Evolutionary conservation across 2,888 invertebrate genomes (phyloP).

Genomic region (Flabesymbios commensalis): DNA sequence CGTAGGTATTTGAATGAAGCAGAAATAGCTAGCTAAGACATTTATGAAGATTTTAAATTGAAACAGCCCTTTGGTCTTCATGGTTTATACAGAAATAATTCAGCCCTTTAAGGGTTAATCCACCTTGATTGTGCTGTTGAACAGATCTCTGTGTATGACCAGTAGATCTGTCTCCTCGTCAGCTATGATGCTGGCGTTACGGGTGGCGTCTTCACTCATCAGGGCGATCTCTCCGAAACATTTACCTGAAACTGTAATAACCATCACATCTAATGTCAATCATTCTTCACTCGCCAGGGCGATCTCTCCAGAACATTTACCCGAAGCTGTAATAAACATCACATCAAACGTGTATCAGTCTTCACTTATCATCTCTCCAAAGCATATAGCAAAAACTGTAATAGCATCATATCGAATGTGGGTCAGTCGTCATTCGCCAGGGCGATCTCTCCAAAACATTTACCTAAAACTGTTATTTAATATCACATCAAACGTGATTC

Average conservation of each 20-base stretch:
- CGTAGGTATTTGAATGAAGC: too few relatives aligned
- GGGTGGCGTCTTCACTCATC: slow-evolving; percentile 44
- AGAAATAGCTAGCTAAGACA: too few relatives aligned
- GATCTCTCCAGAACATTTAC: slow-evolving; percentile 56
- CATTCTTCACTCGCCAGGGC: slow-evolving; percentile 48
- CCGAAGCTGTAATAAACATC: slow-evolving; percentile 45
- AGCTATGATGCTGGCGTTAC: slow-evolving; percentile 55
- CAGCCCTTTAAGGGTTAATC: too few relatives aligned
- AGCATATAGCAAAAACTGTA: slow-evolving; percentile 52
- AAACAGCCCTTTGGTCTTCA: too few relatives aligned
- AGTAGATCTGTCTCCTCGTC: slow-evolving; percentile 51
- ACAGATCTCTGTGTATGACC: slow-evolving; percentile 48
- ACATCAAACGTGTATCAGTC: slow-evolving; percentile 24
- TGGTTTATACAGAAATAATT: too few relatives aligned
- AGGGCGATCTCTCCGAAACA: slow-evolving; percentile 58
- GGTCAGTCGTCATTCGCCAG: slow-evolving; percentile 43
- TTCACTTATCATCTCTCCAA: slow-evolving; percentile 54
- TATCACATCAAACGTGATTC: not conserved
- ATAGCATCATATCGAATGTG: not conserved
- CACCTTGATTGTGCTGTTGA: slow-evolving; percentile 54
- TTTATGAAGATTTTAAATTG: too few relatives aligned
- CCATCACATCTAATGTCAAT: too few relatives aligned
- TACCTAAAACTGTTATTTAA: slow-evolving; percentile 46
- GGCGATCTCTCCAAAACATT: slow-evolving; percentile 57
- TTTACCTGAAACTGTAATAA: slow-evolving; percentile 47